Base-by-base conservation (phyloP, 1,140 invertebrate genomes). In the Drosophila orena region DNA sequence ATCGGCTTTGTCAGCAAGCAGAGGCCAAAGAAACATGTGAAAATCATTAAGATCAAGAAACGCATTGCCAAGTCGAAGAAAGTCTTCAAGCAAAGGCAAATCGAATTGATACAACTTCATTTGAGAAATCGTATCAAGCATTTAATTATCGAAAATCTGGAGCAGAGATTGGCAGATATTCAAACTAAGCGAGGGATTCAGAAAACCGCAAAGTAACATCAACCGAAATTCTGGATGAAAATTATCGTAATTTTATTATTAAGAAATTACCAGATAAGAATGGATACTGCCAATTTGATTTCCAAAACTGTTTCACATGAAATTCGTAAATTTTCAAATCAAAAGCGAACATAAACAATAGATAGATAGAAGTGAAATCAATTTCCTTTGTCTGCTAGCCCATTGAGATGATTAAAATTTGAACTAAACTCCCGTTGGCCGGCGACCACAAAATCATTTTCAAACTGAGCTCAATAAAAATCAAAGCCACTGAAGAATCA, bases 381-480 rank as follows among this genome's bases (percentile, higher is more conserved):
- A 43, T 58, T 43, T 43, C n/a, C 11, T 10, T 20, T 20, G 24
- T 42, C 42, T 49, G 14, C 17, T 17, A 20, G 42, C 46, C 10
- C 40, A 20, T 15, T 47, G 17, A 12, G 47, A 54, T 46, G 54
- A 40, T 50, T 11, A 44, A 44, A 30, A 49, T 47, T 58, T 58
- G 3, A 38, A 44, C 59, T 58, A 52, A 58, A 34, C n/a, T 52
- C 70, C 46, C 17, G n/a, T 34, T 4, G 53, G 37, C 6, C 64
- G 42, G 11, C 44, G 1, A 30, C 64, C 59, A 52, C 64, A 65
- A 27, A 65, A 65, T 65, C 27, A 43, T 68, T 52, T 68, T 68
- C 35, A 68, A 68, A 65, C 64, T 43, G 22, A 64, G 58, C 54
- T 76, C 83, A 68, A 79, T 88, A 81, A 88, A 86, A 88, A 88